Base-by-base conservation (phyloP, 2,797 vertebrate genomes). In the Crossoptilon crossoptilon region DNA sequence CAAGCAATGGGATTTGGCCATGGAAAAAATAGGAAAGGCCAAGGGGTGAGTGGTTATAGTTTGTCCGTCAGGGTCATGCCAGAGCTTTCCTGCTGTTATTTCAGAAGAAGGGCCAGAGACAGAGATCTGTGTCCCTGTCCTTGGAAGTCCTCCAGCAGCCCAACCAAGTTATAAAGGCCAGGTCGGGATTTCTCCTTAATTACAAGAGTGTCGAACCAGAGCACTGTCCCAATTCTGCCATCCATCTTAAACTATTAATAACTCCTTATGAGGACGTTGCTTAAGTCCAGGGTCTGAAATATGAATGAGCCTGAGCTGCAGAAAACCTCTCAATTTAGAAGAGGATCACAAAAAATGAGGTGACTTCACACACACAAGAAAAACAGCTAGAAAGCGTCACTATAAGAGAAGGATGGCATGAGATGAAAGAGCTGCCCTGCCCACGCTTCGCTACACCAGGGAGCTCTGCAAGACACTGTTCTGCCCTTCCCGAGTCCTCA, bases 211-310 rank as follows among this genome's bases (percentile, higher is more conserved):
- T 23, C 69, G 75, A 93, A 87, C 31, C 73, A 93, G 90, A 96
- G 95, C 92, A 82, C 60, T 90, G 96, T 93, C 97, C 96, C 92
- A 95, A 91, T 46, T 78, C 87, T 90, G 93, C 90, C n/a, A n/a
- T 94, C 93, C 85, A 83, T 81, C 88, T 84, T 72, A 33, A 70
- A 66, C 78, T 96, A 96, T 97, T 97, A 97, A 94, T 97, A 97
- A 94, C 87, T 96, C 70, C 51, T 53, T 27, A 53, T 41, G 84
- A 95, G 87, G 93, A 96, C 74, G 93, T 60, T 82, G 48, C 83
- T 90, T 78, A 82, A 89, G 84, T 86, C 77, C 87, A 80, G 69
- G 69, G 84, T 88, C 79, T 95, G 88, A 97, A 97, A 97, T 84
- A 97, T 8, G 86, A 96, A 97, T 94, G 90, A 96, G 87, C 72